Base-by-base conservation (phyloP, 2,113 vertebrate genomes). In the Pholis gunnellus region DNA sequence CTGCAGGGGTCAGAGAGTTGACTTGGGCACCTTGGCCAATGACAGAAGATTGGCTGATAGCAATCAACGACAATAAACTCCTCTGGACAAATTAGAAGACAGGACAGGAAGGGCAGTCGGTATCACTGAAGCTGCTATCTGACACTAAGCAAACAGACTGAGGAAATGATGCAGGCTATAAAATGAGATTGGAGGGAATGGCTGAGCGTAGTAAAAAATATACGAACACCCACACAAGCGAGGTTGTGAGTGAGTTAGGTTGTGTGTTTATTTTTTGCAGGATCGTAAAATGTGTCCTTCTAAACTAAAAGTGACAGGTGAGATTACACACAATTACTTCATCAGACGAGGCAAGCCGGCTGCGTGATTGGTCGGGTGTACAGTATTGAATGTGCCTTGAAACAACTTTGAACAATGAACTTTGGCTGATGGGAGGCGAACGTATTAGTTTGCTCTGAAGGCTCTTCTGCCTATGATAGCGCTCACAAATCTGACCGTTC, bases 11-110 rank as follows among this genome's bases (percentile, higher is more conserved):
- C 64, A 79, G 40, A 89, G 82, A 15, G 78, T 76, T 57, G 75
- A 86, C 78, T 76, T 31, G 40, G 38, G 36, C 57, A 60, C 85
- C 44, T 75, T 56, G 79, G 57, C 64, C 76, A 79, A 81, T 61
- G 78, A 69, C 75, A 81, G 36, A 60, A 89, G 79, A 87, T 83
- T 50, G 44, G 63, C 5, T 0, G 29, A 85, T 34, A 79, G 74
- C 74, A 77, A 78, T 79, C 56, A 71, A 78, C 70, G 27, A 66
- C 79, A 81, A 84, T 89, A 82, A 85, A 82, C 66, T 71, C 10
- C 36, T 79, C 25, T 44, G 10, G 60, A 72, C 1, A 0, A 82
- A 82, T 89, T 88, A 83, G 52, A 87, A 64, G 79, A 72, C 14
- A 54, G 40, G 56, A 69, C 68, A 79, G 74, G 70, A 78, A 80